Conservation (phyloP, 2,113 vertebrate species). For the Cynocephalus volans region DNA sequence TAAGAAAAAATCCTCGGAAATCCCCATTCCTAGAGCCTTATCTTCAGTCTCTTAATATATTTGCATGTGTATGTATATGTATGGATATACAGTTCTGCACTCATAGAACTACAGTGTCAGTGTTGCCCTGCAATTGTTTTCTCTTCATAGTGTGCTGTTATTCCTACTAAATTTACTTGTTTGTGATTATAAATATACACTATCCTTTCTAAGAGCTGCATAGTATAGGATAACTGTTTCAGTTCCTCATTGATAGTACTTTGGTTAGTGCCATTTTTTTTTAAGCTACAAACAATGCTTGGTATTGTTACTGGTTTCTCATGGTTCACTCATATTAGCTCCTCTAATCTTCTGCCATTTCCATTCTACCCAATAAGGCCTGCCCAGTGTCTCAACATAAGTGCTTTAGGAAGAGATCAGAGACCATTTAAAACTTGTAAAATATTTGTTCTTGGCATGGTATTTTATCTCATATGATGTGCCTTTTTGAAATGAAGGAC, state of each 20-base stretch:
- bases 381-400: background rate
- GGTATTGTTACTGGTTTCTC: background rate
- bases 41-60: background rate
- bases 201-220: background rate
- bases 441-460: conserved; percentile 21
- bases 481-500: conserved; percentile 3
- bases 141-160: background rate
- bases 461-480: background rate
- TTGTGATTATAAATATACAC: background rate
- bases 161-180: background rate
- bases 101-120: background rate
- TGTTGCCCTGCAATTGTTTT: background rate
- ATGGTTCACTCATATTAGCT: background rate
- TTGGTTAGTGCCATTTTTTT: background rate
- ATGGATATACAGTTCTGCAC: background rate
- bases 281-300: background rate
- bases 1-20: background rate
- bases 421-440: background rate
- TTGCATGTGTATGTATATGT: background rate
- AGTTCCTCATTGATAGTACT: background rate
- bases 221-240: background rate
- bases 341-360: background rate
- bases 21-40: background rate
- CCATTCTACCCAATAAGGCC: background rate
- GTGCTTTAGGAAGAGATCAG: conserved; percentile 18